A percentile compares a stretch with the other conserved stretches of the same genome.
Conservation (phyloP, 23 tunicate genomes). For the Diplosoma virens region DNA sequence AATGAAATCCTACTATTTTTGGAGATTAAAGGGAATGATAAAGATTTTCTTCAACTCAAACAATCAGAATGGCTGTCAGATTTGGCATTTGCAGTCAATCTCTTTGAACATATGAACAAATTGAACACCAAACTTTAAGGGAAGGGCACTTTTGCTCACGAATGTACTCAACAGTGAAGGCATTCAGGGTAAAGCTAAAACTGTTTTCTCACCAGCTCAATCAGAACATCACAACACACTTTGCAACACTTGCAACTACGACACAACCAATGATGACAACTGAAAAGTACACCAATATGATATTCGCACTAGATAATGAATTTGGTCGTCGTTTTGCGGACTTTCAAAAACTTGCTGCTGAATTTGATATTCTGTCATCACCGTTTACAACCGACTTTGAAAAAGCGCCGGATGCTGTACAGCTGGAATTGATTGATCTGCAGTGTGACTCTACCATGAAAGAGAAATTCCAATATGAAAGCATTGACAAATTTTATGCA, state of each 20-base stretch:
- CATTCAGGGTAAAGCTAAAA: constrained; percentile 81
- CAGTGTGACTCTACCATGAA: constrained; percentile 57
- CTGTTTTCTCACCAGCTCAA: constrained; percentile 76
- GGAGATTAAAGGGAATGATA: no score
- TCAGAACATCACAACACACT: constrained; percentile 65
- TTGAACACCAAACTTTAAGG: constrained; percentile 68
- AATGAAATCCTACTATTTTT: no score
- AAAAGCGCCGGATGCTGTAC: constrained; percentile 66
- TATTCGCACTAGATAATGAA: constrained; percentile 52
- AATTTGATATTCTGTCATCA: constrained; percentile 71
- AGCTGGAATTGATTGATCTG: constrained; percentile 61
- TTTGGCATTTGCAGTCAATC: no score
- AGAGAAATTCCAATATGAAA: constrained; percentile 63
- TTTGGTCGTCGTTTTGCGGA: constrained; percentile 79
- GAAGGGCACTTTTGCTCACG: constrained; percentile 87
- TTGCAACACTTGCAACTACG: constrained; percentile 74
- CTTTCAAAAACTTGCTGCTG: constrained; percentile 55
- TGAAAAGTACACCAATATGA: constrained; percentile 64
- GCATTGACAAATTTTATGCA: constrained; percentile 68
- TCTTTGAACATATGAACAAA: constrained; percentile 77
- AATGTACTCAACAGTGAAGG: constrained; percentile 71
- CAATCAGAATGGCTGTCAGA: no score
- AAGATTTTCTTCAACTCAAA: no score
- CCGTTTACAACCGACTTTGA: constrained; percentile 72
- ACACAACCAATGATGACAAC: constrained; percentile 63